Conservation (phyloP, 2,797 vertebrate genomes). For the Hirundo rustica region DNA sequence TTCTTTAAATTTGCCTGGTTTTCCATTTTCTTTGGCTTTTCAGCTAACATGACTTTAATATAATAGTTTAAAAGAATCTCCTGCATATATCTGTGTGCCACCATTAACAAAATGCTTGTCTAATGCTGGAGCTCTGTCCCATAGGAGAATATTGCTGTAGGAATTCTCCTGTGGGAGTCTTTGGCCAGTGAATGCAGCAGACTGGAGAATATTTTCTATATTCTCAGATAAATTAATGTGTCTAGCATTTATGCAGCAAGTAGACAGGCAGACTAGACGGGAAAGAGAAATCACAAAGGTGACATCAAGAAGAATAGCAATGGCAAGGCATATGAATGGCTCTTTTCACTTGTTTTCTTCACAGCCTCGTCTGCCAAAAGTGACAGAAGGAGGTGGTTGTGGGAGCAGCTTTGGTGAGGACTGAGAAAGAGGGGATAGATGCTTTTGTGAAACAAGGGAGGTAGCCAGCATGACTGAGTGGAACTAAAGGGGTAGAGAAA, state of each 20-base stretch:
- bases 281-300: background rate
- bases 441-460: background rate
- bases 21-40: background rate
- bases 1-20: background rate
- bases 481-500: background rate
- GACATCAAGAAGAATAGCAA: background rate
- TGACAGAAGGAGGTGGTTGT: background rate
- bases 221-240: background rate
- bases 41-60: background rate
- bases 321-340: background rate
- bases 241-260: background rate
- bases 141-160: background rate
- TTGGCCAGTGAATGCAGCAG: background rate
- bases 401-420: background rate
- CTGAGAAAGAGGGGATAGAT: background rate
- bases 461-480: background rate
- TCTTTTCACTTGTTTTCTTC: background rate
- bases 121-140: background rate
- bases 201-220: background rate
- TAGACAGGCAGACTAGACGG: background rate
- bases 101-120: background rate
- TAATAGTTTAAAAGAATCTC: background rate
- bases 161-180: background rate
- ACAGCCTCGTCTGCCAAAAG: background rate
- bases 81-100: background rate